Conservation (phyloP, 1,140 invertebrate species). For the Propsilocerus akamusi region DNA sequence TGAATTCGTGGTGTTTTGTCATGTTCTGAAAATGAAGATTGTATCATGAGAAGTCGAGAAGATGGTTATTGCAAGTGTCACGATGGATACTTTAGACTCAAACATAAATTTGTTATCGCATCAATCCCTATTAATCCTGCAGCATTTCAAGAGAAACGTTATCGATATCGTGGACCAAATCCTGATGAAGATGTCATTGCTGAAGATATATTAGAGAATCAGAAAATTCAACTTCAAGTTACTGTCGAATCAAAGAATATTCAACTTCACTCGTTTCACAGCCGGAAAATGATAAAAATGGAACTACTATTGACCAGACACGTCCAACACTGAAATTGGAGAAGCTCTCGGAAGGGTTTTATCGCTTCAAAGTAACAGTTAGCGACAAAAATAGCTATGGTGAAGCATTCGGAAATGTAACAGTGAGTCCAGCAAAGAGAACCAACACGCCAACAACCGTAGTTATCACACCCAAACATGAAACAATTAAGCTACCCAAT, state of each 20-base stretch:
- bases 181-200: slow-evolving; percentile 15
- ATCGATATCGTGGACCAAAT: too few species aligned
- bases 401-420: slow-evolving; percentile 75
- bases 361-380: slow-evolving; percentile 67
- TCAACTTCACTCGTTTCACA: slow-evolving; percentile 54
- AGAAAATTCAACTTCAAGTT: slow-evolving; percentile 47
- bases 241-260: slow-evolving; percentile 55
- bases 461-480: slow-evolving; percentile 63
- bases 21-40: slow-evolving; percentile 44
- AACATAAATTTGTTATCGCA: slow-evolving; percentile 9
- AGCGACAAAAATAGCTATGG: slow-evolving; percentile 62
- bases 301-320: slow-evolving; percentile 72
- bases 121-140: slow-evolving; percentile 10
- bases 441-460: slow-evolving; percentile 72
- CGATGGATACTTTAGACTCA: slow-evolving; percentile 25
- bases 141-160: slow-evolving; percentile 11
- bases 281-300: slow-evolving; percentile 52
- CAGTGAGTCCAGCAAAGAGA: slow-evolving; percentile 72
- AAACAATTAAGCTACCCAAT: slow-evolving; percentile 76
- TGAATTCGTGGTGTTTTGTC: slow-evolving; percentile 25
- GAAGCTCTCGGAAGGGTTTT: slow-evolving; percentile 66
- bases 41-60: slow-evolving; percentile 33
- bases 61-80: slow-evolving; percentile 50
- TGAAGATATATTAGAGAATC: slow-evolving; percentile 18
- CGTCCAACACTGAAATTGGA: slow-evolving; percentile 54